phyloP scores from a whole-genome alignment of 2,888 invertebrate species.

The Galerucella nymphaeae region DNA sequence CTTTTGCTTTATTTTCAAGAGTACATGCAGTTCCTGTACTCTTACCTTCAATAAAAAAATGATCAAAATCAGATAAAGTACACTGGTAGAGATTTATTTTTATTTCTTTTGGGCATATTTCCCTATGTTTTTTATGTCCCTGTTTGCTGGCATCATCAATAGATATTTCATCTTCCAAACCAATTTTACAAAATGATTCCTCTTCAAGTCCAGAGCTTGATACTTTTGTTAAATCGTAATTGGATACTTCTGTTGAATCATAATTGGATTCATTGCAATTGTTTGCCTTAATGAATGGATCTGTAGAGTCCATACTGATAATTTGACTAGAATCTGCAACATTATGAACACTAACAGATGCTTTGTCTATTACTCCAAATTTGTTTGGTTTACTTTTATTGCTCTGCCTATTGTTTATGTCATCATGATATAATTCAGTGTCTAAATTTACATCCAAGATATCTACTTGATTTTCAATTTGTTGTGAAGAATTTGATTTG shows the following conservation, averaged over 20 bases:
- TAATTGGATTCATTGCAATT: background rate
- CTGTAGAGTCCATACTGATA: background rate
- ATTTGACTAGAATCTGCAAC: background rate
- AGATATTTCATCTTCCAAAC: background rate
- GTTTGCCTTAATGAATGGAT: background rate
- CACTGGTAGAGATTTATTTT: background rate
- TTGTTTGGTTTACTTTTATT: background rate
- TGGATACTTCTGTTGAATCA: background rate
- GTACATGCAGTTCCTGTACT: background rate
- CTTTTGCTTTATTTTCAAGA: background rate
- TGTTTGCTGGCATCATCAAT: background rate
- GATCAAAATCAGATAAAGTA: background rate
- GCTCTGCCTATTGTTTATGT: background rate
- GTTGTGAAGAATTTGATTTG: background rate
- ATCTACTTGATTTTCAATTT: background rate
- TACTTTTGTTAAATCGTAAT: background rate
- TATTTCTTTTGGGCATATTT: background rate
- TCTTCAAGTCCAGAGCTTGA: background rate
- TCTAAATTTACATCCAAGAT: background rate
- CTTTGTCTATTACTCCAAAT: background rate
- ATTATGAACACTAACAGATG: background rate
- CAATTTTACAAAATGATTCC: background rate
- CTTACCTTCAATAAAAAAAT: slow-evolving; percentile 4
- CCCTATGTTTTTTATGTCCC: background rate
- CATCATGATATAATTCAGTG: background rate